These are phyloP conservation scores for Atta cephalotes DNA, from an alignment of 1,140 invertebrate species.

Conservation along the genomic window DNA sequence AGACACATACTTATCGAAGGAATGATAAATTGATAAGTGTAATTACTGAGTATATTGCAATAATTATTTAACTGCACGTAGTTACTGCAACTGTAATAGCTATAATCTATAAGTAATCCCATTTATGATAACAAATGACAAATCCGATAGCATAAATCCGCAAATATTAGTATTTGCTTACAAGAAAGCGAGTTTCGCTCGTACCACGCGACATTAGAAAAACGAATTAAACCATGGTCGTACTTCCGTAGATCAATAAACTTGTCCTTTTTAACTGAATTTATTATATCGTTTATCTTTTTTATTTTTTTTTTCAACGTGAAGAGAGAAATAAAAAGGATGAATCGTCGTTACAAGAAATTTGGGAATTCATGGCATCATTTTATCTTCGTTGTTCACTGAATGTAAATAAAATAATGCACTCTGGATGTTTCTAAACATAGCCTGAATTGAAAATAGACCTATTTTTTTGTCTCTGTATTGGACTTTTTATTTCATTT, in stretches of 20 bases:
- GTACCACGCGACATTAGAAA: not conserved
- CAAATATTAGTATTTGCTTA: not conserved
- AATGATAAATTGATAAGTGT: not conserved
- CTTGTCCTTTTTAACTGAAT: no score
- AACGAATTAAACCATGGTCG: not conserved
- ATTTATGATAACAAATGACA: not conserved
- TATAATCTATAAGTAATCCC: slow-evolving; percentile 14
- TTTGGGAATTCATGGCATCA: no score
- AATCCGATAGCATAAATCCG: not conserved
- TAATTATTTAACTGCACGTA: not conserved
- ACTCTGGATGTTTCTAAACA: no score
- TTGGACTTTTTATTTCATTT: no score
- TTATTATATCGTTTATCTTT: no score
- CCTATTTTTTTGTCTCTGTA: no score
- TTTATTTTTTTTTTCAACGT: no score
- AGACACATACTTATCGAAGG: not conserved
- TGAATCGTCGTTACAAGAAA: no score
- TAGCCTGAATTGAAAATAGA: no score
- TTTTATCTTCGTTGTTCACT: no score
- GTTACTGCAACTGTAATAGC: not conserved
- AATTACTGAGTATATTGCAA: slow-evolving; percentile 4
- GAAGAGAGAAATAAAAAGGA: no score
- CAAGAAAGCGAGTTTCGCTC: slow-evolving; percentile 15
- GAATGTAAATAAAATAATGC: no score
- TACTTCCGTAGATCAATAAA: not conserved